Base-by-base conservation (phyloP, 2,113 vertebrate species). In the Acanthochromis polyacanthus region DNA sequence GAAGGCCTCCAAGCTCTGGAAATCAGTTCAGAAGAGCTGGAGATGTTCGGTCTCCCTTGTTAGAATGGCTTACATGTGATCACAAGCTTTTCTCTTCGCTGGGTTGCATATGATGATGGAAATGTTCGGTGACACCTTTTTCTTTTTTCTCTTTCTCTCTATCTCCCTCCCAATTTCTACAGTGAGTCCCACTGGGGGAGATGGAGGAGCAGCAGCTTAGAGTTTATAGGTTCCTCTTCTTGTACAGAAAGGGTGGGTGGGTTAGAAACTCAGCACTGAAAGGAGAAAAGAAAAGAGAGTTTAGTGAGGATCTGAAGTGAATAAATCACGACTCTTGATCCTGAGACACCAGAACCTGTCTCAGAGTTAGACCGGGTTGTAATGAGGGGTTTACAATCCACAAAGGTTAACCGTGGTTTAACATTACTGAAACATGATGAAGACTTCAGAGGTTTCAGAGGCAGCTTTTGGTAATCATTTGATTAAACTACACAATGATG, bases 191-290 rank as follows among this genome's bases (percentile, higher is more conserved):
- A 60, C 52, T 53, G 58, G 66, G 71, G 73, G 76, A 80, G 81
- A 81, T 69, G 82, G 75, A 85, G 73, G 71, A 81, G 79, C 71
- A 78, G 86, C 50, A 10, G 51, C 50, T 70, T 63, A 55, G 56
- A 57, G 72, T 84, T 78, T 64, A 70, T 32, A 32, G 53, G 50
- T 66, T 80, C 87, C 77, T 92, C 89, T 88, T 93, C 89, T 84
- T 53, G 66, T 59, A 58, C 81, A 77, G 70, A 83, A 85, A 81
- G 55, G 38, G 17, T 15, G 46, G 64, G 56, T 48, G 76, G 74
- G 61, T 93, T 93, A 95, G 92, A 95, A 95, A 93, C 94, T 94
- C 91, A 95, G 91, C 92, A 94, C 94, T 94, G 90, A 63, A 88
- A 91, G 22, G 68, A 55, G 90, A 78, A 86, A 65, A 80, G 63